Base-by-base conservation (phyloP, 1,140 invertebrate species). In the Anoplophora glabripennis region DNA sequence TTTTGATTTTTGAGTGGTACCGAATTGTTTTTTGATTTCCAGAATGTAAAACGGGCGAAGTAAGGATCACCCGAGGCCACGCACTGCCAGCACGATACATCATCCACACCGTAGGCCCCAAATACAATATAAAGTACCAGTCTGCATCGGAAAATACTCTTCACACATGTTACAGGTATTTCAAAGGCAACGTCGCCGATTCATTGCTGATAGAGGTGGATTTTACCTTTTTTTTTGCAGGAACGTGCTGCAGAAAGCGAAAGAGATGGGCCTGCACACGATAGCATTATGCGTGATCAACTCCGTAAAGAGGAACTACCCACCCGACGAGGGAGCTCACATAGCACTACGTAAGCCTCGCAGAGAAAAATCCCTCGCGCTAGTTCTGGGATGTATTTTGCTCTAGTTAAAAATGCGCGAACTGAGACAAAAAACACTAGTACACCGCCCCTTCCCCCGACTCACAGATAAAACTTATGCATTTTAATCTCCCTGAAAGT, bases 41-140 rank as follows among this genome's bases (percentile, higher is more conserved):
- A 95, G 93, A 90, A 73, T 95, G 92, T 77, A 83, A 85, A 72
- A 94, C 92, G 34, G 93, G 93, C 21, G 92, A 95, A 74, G 89
- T 92, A 44, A 84, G 86, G 71, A 83, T 93, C 40, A 94, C 92
- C 48, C 86, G 89, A 71, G 93, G 91, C 48, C 89, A 92, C 78
- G 82, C 84, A 68, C 80, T 96, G 64, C 86, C 89, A 49, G 86
- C 90, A 61, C 85, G 90, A 61, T 91, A 89, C 80, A 86, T 96
- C 65, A 87, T 96, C 64, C 94, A 96, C 77, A 94, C 93, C 4
- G 93, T 94, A 63, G 89, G 92, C 62, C 93, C 93, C 49, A 85
- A 89, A 68, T 96, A 93, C 78, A 90, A 92, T 74, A 80, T 88
- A 52, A 92, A 91, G 78, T 94, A 95, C 78, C 86, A 92, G 77